Conservation (phyloP, 2,888 invertebrate species). For the Perithous albicinctus region DNA sequence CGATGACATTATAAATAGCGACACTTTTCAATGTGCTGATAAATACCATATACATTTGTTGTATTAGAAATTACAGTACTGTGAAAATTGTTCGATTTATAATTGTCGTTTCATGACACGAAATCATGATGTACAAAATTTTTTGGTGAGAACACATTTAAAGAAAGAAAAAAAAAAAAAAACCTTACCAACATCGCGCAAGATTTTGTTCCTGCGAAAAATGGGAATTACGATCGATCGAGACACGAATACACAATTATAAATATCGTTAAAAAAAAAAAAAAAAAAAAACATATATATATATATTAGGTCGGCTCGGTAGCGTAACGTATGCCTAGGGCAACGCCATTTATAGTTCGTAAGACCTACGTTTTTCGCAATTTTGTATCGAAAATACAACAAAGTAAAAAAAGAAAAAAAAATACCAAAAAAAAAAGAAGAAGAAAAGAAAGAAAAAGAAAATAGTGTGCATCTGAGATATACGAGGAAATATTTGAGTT, state of each 20-base stretch:
- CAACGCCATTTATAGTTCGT: conserved; percentile 67
- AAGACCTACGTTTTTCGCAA: conserved; percentile 71
- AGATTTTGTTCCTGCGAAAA: background rate
- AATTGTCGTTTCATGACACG: background rate
- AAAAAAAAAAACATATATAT: no score
- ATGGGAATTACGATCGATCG: conserved; percentile 34
- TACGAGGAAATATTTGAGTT: conserved; percentile 51
- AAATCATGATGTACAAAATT: conserved; percentile 29
- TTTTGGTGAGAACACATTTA: conserved; percentile 23
- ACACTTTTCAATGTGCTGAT: background rate
- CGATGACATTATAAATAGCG: background rate
- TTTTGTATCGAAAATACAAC: conserved; percentile 69
- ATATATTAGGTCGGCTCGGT: conserved; percentile 64
- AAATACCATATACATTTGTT: background rate
- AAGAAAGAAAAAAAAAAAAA: no score
- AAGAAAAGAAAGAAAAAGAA: no score
- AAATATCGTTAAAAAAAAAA: no score
- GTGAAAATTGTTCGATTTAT: background rate
- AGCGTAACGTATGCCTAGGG: conserved; percentile 66
- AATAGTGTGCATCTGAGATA: conserved; percentile 43
- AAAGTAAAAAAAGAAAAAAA: no score
- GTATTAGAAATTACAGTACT: background rate
- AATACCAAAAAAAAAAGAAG: no score
- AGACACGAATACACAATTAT: conserved; percentile 58
- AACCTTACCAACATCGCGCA: background rate